A percentile compares a stretch with the other conserved stretches of the same genome.
phyloP scores from a whole-genome alignment of 2,888 invertebrate species.

The Drosophila emarginata region DNA sequence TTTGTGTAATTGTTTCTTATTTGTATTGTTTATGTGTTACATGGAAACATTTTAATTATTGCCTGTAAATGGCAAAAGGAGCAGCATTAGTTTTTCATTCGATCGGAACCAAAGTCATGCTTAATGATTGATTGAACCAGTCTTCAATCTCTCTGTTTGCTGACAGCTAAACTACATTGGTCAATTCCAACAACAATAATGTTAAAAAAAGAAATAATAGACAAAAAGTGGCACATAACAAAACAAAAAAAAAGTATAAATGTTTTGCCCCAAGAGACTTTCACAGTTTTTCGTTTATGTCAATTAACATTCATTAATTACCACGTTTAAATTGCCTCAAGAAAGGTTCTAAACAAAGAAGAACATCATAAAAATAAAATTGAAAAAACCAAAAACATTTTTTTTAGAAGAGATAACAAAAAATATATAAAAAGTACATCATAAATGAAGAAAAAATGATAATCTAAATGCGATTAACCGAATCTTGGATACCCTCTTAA shows the following conservation, averaged over 20 bases:
- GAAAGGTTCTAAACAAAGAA: slow-evolving; percentile 45
- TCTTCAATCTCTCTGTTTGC: slow-evolving; percentile 12
- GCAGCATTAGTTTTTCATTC: slow-evolving; percentile 14
- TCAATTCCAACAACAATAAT: slow-evolving; percentile 29
- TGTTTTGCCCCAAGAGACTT: slow-evolving; percentile 41
- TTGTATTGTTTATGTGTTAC: slow-evolving; percentile 25
- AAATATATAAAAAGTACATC: not conserved
- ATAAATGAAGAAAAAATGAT: too few species aligned
- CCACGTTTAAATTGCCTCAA: not conserved
- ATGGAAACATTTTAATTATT: slow-evolving; percentile 69
- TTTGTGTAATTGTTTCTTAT: slow-evolving; percentile 41
- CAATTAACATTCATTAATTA: slow-evolving; percentile 50
- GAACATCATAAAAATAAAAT: not conserved
- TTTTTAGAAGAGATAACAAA: not conserved
- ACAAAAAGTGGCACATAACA: slow-evolving; percentile 49
- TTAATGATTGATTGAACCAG: slow-evolving; percentile 53
- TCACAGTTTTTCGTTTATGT: slow-evolving; percentile 46
- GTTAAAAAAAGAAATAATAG: slow-evolving; percentile 15
- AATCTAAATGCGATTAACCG: too few species aligned
- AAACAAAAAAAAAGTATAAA: slow-evolving; percentile 20
- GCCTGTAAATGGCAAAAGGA: slow-evolving; percentile 54
- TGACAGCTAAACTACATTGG: slow-evolving; percentile 68
- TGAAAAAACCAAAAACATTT: not conserved
- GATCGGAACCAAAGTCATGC: slow-evolving; percentile 24
- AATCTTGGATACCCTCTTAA: too few species aligned